phyloP scores from a whole-genome alignment of 2,888 invertebrate genomes.

The Clistopyga incitator region DNA sequence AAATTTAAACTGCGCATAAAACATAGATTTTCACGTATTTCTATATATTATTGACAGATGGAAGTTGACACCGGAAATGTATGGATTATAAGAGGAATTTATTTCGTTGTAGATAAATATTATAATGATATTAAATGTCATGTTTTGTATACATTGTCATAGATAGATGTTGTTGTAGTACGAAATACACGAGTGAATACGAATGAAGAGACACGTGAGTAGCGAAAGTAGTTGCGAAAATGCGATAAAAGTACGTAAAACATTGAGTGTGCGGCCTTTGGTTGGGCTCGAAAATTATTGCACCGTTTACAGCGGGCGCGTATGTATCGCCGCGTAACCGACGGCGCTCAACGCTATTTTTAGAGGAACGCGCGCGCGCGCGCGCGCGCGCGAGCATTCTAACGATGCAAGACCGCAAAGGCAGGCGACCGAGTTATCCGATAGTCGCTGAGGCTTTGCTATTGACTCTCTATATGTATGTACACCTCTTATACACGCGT shows the following conservation, averaged over 20 bases:
- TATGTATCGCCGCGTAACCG: conserved; percentile 70
- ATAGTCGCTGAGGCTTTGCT: conserved; percentile 59
- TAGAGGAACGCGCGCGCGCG: conserved; percentile 68
- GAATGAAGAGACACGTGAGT: background rate
- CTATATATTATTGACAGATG: too few species aligned
- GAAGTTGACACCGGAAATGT: too few species aligned
- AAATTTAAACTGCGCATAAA: too few species aligned
- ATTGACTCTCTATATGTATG: conserved; percentile 25
- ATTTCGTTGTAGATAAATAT: too few species aligned
- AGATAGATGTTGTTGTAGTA: background rate
- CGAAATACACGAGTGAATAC: background rate
- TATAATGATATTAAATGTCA: too few species aligned
- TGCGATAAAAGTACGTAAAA: conserved; percentile 34
- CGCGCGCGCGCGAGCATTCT: conserved; percentile 69
- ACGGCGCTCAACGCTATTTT: conserved; percentile 73
- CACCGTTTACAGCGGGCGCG: conserved; percentile 54
- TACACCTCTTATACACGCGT: background rate
- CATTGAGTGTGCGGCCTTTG: conserved; percentile 50
- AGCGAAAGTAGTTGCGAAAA: conserved; percentile 4
- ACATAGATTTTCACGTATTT: too few species aligned
- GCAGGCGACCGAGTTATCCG: conserved; percentile 76
- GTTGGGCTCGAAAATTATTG: conserved; percentile 56
- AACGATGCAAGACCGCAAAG: conserved; percentile 77
- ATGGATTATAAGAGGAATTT: too few species aligned
- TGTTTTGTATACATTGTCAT: background rate